Base-by-base conservation (phyloP, 2,888 invertebrate genomes). In the Mechanitis mazaeus region DNA sequence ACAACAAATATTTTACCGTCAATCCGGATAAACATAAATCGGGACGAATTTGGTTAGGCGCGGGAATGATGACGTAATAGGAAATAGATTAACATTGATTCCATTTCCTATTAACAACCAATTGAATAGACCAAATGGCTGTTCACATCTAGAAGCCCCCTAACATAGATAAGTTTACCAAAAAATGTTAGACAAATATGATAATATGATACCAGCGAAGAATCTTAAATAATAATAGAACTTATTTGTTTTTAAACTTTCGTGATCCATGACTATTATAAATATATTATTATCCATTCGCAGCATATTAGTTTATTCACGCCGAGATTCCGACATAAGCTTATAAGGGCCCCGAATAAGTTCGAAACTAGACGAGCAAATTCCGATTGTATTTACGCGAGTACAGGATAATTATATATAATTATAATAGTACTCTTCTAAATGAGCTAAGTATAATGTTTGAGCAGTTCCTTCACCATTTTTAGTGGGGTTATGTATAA, bases 1-100 rank as follows among this genome's bases (percentile, higher is more conserved):
- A 66, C 60, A 68, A 68, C 50, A 67, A 65, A 65, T 59, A 55
- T 60, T 45, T 61, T 60, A 45, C 20, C 47, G 61, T 66, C 54
- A 68, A 61, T 56, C 54, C 54, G 55, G 45, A 12, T 9, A 6
- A 28, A 31, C 47, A 63, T 45, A 64, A 42, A 50, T 28, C 47
- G n/a, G 11, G 33, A 11, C 20, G 11, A 31, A 38, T 54, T 33
- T 11, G 12, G 33, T 45, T 42, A 28, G 38, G 28, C 20, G 35
- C 6, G 11, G 12, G 55, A 42, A 55, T 47, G 47, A 35, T 58
- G n/a, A 45, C 33, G 20, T 45, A 6, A 9, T 54, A 46, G 42
- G 31, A 50, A 7, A 28, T 3, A 9, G 50, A 50, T 28, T 28
- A 20, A 28, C 20, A 28, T 28, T 9, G 20, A 28, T 28, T 20